These are phyloP conservation scores for Malthinus flaveolus DNA, from an alignment of 2,888 invertebrate genomes.

Conservation along the genomic window DNA sequence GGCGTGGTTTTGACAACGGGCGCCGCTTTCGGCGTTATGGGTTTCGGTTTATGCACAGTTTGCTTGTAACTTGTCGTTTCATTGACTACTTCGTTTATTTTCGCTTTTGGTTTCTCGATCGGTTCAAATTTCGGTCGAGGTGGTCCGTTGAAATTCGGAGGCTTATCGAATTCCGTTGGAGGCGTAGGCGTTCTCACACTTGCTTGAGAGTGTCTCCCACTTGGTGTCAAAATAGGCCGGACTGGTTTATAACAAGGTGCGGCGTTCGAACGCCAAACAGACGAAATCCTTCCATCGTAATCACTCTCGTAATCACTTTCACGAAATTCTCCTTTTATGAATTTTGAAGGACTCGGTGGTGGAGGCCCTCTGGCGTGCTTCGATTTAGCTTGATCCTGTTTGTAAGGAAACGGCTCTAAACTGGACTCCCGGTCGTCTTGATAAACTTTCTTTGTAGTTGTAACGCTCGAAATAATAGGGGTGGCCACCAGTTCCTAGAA, in stretches of 20 bases:
- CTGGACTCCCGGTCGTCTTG: constrained; percentile 48
- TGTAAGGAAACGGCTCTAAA: constrained; percentile 55
- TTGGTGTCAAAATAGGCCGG: constrained; percentile 60
- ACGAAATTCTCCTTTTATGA: constrained; percentile 65
- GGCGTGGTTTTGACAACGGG: constrained; percentile 44
- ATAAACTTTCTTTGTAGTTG: constrained; percentile 51
- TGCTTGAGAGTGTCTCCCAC: constrained; percentile 54
- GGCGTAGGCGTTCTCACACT: constrained; percentile 59
- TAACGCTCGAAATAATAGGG: constrained; percentile 57
- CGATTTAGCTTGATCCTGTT: constrained; percentile 50
- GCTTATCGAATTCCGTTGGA: constrained; percentile 62
- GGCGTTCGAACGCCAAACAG: constrained; percentile 63
- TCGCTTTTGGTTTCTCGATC: constrained; percentile 55
- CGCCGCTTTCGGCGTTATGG: constrained; percentile 55
- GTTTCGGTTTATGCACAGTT: constrained; percentile 59
- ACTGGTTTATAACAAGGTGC: constrained; percentile 64
- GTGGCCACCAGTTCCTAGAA: constrained; percentile 60
- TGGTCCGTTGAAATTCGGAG: constrained; percentile 54
- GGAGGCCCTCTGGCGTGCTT: constrained; percentile 54
- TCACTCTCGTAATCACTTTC: constrained; percentile 76
- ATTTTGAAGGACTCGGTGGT: constrained; percentile 67
- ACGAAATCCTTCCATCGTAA: constrained; percentile 65
- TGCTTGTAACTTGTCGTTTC: constrained; percentile 52
- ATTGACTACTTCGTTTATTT: constrained; percentile 45
- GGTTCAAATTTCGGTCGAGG: constrained; percentile 63